These are phyloP conservation scores for Cistogaster globosa DNA, from an alignment of 2,888 invertebrate species.

Conservation along the genomic window DNA sequence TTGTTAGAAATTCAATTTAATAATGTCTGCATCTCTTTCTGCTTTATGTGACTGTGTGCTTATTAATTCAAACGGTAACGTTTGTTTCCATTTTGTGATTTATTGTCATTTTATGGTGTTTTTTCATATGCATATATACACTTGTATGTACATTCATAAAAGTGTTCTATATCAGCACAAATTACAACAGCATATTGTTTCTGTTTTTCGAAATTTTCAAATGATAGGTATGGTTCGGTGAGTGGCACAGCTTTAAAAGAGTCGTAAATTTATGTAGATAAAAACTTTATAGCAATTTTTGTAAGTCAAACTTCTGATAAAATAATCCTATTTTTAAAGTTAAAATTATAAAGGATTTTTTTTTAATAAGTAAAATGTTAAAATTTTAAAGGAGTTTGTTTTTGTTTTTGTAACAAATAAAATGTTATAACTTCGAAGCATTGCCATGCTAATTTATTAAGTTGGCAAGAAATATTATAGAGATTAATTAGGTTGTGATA, in stretches of 20 bases:
- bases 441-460: no score
- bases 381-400: no score
- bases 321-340: no score
- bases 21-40: no score
- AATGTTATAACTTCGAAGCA: no score
- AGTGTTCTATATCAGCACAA: background rate
- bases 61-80: constrained; percentile 36
- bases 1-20: constrained; percentile 45
- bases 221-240: background rate
- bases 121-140: background rate
- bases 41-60: background rate
- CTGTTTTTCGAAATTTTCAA: constrained; percentile 45
- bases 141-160: background rate
- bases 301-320: no score
- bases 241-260: background rate
- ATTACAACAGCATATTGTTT: constrained; percentile 40
- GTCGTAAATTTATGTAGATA: background rate
- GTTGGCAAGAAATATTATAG: no score
- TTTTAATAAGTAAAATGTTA: no score
- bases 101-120: constrained; percentile 57
- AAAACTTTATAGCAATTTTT: no score
- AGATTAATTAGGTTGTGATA: no score
- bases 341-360: no score
- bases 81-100: constrained; percentile 60
- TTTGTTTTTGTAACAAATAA: no score